Base-by-base conservation (phyloP, 1,140 invertebrate species). In the Musca domestica region DNA sequence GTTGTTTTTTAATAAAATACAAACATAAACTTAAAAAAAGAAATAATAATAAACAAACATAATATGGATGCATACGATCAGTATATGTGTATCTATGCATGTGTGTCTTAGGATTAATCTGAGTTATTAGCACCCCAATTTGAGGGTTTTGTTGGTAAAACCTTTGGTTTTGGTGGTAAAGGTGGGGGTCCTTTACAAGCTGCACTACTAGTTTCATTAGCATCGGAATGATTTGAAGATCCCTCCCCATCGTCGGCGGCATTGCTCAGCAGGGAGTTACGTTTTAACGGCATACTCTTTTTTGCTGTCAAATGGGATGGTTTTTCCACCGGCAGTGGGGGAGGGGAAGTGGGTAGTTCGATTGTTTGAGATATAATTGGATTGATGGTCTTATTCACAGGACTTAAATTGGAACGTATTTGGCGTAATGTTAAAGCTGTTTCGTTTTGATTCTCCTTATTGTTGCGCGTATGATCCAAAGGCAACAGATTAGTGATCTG, bases 111-210 rank as follows among this genome's bases (percentile, higher is more conserved):
- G 9, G 10, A 9, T 41, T 41, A 41, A 41, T 61, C 56, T 34
- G 56, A 61, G 56, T 34, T 61, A 61, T 61, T 61, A 61, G 15
- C 76, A 30, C 84, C 84, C 85, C 86, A 86, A 75, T 86, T 86
- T 54, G 84, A 84, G 46, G 85, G 84, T 73, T 86, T 86, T 4
- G 83, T 84, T 41, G 86, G 85, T 66, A 86, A 73, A 66, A 86
- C 83, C 80, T 87, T 87, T n/a, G 86, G 86, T 74, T 87, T 87
- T 5, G 86, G 86, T 17, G 86, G 86, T 66, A 87, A 75, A 7
- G 85, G 85, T n/a, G 86, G 86, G 48, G 86, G 86, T 30, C 80
- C 79, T 71, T 76, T 82, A 64, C 71, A 69, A 34, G 70, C 56
- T 51, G 56, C 20, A 25, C 23, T 58, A 25, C 14, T 66, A 14